These are phyloP conservation scores for Teleogryllus oceanicus DNA, from an alignment of 2,888 invertebrate species.

Conservation along the genomic window DNA sequence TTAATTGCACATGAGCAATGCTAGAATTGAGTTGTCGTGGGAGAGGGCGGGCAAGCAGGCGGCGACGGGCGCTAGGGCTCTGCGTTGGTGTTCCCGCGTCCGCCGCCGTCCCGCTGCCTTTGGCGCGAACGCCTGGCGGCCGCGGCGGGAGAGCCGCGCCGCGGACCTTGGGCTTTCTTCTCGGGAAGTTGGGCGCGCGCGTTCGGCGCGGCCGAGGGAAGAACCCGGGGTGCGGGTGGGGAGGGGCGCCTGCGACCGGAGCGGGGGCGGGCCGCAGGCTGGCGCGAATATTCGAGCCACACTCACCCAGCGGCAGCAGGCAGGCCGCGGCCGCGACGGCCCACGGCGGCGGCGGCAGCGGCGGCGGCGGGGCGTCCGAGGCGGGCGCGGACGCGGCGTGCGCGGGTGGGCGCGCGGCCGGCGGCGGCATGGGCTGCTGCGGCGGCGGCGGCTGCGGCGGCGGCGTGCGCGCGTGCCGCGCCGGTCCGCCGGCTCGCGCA, in stretches of 20 bases:
- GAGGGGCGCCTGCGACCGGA: too few species aligned
- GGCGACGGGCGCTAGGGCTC: neutral
- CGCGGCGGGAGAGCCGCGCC: neutral
- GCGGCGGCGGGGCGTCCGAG: neutral
- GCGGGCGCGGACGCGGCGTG: neutral
- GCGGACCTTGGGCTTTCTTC: too few species aligned
- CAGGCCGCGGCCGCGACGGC: neutral
- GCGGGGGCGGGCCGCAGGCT: too few species aligned
- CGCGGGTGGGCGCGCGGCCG: neutral
- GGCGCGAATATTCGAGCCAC: neutral
- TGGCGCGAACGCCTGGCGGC: neutral
- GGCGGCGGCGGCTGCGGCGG: neutral
- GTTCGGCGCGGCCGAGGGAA: too few species aligned
- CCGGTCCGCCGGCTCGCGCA: neutral
- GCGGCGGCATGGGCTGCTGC: neutral
- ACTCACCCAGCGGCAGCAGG: constrained; percentile 18
- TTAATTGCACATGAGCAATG: too few species aligned
- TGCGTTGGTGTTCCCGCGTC: neutral
- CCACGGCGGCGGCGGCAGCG: neutral
- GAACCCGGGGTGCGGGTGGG: too few species aligned
- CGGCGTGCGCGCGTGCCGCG: constrained; percentile 18
- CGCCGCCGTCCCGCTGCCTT: neutral
- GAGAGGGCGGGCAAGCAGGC: too few species aligned
- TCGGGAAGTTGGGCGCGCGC: too few species aligned
- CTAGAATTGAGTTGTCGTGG: too few species aligned